Evolutionary conservation across 2,113 vertebrate genomes (phyloP).

Genomic region (Sterna hirundo): DNA sequence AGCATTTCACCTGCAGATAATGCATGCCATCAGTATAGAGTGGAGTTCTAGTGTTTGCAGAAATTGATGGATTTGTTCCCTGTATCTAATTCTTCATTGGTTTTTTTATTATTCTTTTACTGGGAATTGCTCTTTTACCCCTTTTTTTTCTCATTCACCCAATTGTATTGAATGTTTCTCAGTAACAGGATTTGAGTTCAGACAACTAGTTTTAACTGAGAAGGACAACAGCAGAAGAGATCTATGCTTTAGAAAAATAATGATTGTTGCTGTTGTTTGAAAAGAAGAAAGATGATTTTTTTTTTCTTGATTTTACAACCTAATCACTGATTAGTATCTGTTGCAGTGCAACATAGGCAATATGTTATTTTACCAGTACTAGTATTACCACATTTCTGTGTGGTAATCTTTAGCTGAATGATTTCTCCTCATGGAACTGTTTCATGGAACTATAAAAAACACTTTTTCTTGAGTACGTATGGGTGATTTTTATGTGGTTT

Average conservation of each 20-base stretch:
- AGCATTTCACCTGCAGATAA: neutral
- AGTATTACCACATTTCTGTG: constrained; percentile 25
- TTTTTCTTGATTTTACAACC: neutral
- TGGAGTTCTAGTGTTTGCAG: neutral
- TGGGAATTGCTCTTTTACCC: neutral
- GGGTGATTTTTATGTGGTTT: neutral
- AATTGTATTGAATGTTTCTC: neutral
- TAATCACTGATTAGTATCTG: neutral
- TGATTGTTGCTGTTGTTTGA: neutral
- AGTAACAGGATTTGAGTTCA: neutral
- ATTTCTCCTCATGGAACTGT: neutral
- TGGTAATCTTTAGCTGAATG: constrained; percentile 33
- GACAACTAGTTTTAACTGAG: neutral
- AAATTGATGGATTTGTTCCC: neutral
- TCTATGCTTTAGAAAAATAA: neutral
- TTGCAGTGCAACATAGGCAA: neutral
- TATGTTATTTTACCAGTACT: neutral
- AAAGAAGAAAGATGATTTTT: neutral
- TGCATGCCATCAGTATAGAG: neutral
- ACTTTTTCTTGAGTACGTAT: neutral
- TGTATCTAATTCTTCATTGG: neutral
- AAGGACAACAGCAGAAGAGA: neutral
- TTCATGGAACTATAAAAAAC: neutral
- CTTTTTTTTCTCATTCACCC: neutral
- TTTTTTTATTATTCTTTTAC: neutral